Percentiles rank a stretch among this genome's conserved stretches.
Evolutionary conservation across 2,888 invertebrate genomes (phyloP).

Genomic region (Ochlodes sylvanus): DNA sequence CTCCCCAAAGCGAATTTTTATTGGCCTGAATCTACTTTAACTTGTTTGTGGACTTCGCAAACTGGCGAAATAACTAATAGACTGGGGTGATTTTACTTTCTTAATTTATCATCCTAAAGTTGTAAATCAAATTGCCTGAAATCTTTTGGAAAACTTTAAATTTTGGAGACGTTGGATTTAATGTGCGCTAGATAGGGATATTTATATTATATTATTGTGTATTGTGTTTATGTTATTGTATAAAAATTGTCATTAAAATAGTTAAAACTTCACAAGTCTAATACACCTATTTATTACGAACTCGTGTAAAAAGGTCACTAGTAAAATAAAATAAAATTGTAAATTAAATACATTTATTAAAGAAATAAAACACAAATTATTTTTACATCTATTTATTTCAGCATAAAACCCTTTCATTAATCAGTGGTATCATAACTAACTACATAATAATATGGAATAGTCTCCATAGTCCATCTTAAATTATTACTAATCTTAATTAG

Average conservation of each 20-base stretch:
- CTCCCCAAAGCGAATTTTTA: neutral
- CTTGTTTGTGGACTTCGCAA: neutral
- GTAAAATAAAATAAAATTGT: neutral
- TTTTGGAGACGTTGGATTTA: too few relatives aligned
- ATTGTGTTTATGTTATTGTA: too few relatives aligned
- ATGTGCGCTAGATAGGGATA: too few relatives aligned
- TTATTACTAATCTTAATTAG: conserved; percentile 41
- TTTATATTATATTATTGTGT: too few relatives aligned
- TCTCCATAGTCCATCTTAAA: conserved; percentile 30
- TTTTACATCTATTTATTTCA: conserved; percentile 47
- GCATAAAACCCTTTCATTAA: conserved; percentile 41
- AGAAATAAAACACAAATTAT: conserved; percentile 33
- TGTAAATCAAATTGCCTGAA: neutral
- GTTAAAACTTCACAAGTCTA: too few relatives aligned
- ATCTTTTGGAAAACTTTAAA: too few relatives aligned
- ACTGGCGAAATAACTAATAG: neutral
- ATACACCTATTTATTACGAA: too few relatives aligned
- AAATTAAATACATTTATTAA: neutral
- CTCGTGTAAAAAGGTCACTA: too few relatives aligned
- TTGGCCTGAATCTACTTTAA: neutral
- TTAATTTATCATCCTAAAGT: neutral
- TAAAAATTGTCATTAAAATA: too few relatives aligned
- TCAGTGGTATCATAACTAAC: conserved; percentile 23
- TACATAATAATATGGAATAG: conserved; percentile 27
- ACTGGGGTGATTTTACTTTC: neutral